Percentiles rank a stretch among this genome's conserved stretches.
Conservation (phyloP, 1,140 invertebrate genomes). For the Lepeophtheirus salmonis region DNA sequence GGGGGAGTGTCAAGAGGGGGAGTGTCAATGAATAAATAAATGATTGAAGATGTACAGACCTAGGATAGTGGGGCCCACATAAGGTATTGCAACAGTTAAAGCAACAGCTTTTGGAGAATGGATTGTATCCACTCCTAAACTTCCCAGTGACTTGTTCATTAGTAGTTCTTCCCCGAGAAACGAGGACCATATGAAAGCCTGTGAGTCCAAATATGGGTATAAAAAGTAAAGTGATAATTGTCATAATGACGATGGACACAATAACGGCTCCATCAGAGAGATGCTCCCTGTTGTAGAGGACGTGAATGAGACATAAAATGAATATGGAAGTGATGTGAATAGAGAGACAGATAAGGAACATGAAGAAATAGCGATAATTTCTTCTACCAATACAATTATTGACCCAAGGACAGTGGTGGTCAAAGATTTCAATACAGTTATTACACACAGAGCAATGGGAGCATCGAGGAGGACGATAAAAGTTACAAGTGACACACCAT, state of each 20-base stretch:
- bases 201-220: conserved; percentile 94
- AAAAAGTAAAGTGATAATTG: conserved; percentile 65
- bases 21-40: background rate
- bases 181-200: conserved; percentile 89
- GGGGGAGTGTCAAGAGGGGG: background rate
- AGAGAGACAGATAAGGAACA: conserved; percentile 86
- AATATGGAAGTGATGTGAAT: conserved; percentile 96
- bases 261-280: conserved; percentile 44
- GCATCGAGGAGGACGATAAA: conserved; percentile 92
- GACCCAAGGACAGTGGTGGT: conserved; percentile 99
- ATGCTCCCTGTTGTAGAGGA: conserved; percentile 49
- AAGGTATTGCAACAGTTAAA: conserved; percentile 84
- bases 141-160: conserved; percentile 99
- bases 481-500: conserved; percentile 99
- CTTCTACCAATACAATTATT: conserved; percentile 98
- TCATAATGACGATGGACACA: conserved; percentile 59
- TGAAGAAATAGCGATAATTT: conserved; percentile 96
- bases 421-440: conserved; percentile 98
- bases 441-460: conserved; percentile 98
- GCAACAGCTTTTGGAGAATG: conserved; percentile 80
- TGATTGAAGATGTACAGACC: conserved; percentile 37
- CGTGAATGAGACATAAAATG: conserved; percentile 69
- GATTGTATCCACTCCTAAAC: conserved; percentile 91
- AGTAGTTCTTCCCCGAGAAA: conserved; percentile 93
- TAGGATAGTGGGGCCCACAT: conserved; percentile 88